Percentiles rank a stretch among this genome's conserved stretches.
phyloP scores from a whole-genome alignment of 2,888 invertebrate genomes.

The Archips xylosteana region DNA sequence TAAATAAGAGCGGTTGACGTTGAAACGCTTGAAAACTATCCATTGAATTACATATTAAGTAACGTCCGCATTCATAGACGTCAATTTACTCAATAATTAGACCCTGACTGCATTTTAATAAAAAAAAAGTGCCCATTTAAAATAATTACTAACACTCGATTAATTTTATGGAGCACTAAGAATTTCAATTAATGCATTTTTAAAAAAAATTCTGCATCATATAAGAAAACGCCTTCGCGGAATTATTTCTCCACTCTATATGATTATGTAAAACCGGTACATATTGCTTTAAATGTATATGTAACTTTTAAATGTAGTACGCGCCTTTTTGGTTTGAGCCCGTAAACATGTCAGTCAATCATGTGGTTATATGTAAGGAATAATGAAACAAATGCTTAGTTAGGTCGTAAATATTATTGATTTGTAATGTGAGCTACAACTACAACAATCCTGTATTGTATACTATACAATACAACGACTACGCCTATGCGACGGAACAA shows the following conservation, averaged over 20 bases:
- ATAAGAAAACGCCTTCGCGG: neutral
- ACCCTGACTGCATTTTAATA: no score
- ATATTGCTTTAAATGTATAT: neutral
- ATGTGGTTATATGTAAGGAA: neutral
- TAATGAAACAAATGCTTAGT: conserved; percentile 7
- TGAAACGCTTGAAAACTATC: no score
- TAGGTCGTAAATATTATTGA: conserved; percentile 1
- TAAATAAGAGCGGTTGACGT: no score
- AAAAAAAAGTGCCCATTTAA: no score
- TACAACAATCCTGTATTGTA: neutral
- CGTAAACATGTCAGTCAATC: neutral
- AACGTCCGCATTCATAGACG: no score
- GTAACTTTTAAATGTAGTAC: neutral
- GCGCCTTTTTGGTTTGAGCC: neutral
- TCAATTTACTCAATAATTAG: no score
- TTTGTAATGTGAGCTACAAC: neutral
- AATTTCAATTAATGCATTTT: neutral
- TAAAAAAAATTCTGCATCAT: neutral
- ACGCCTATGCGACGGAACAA: no score
- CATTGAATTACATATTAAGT: no score
- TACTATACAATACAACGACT: no score
- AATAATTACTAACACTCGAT: neutral
- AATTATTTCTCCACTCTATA: conserved; percentile 20
- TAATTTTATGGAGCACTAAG: neutral
- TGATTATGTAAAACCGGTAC: conserved; percentile 9